Percentiles rank a stretch among this genome's conserved stretches.
These are phyloP conservation scores for Caenorhabditis plicata DNA, from an alignment of 2,888 invertebrate genomes.

Conservation along the genomic window DNA sequence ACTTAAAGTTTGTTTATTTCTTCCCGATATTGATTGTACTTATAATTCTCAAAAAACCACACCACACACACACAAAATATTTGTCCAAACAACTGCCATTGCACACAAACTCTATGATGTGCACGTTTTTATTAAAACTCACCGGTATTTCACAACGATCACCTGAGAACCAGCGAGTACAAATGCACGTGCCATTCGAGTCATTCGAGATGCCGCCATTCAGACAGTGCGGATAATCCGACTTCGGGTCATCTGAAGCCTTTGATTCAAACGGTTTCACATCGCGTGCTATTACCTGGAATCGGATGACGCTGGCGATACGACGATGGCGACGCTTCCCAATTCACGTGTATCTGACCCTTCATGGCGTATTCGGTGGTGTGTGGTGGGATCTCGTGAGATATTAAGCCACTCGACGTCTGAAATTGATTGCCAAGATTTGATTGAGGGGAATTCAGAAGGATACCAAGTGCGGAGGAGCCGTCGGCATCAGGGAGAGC, in stretches of 20 bases:
- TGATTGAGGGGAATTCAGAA: constrained; percentile 2
- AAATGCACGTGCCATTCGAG: constrained; percentile 34
- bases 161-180: constrained; percentile 23
- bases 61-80: too few species aligned
- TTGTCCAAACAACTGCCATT: too few species aligned
- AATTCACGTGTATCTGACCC: constrained; percentile 25
- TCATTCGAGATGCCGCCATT: constrained; percentile 34
- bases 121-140: too few species aligned
- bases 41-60: too few species aligned
- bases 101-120: too few species aligned
- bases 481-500: constrained; percentile 43
- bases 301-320: neutral
- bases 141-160: constrained; percentile 25
- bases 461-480: constrained; percentile 38
- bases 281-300: neutral
- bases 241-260: too few species aligned
- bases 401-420: neutral
- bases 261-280: too few species aligned
- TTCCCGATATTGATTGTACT: too few species aligned
- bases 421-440: neutral
- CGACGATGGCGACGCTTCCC: constrained; percentile 6
- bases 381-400: neutral
- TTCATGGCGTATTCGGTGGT: constrained; percentile 26
- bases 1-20: too few species aligned
- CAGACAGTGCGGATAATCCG: too few species aligned